A percentile compares a stretch with the other conserved stretches of the same genome.
Conservation (phyloP, 1,140 invertebrate genomes). For the Monomorium pharaonis region DNA sequence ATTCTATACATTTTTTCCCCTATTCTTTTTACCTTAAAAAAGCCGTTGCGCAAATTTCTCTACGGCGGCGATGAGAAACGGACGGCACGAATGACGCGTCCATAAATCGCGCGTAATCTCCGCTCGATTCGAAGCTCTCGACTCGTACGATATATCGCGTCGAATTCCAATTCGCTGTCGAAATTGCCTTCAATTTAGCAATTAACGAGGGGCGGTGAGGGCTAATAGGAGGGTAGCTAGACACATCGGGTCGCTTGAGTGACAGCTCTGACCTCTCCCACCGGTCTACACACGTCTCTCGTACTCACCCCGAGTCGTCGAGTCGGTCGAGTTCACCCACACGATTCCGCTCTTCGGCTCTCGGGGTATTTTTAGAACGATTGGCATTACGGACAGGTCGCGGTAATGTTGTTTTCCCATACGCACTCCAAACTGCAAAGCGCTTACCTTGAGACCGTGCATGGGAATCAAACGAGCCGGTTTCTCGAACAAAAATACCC, state of each 20-base stretch:
- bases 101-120: slow-evolving; percentile 80
- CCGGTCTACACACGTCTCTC: slow-evolving; percentile 68
- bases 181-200: slow-evolving; percentile 85
- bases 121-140: slow-evolving; percentile 64
- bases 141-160: slow-evolving; percentile 72
- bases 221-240: slow-evolving; percentile 84
- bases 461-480: slow-evolving; percentile 11
- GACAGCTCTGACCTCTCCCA: slow-evolving; percentile 84
- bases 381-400: slow-evolving; percentile 42
- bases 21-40: not conserved
- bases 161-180: slow-evolving; percentile 79
- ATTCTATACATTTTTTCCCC: not conserved
- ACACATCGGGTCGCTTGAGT: slow-evolving; percentile 81
- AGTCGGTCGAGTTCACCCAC: slow-evolving; percentile 73
- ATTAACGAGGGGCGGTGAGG: slow-evolving; percentile 81
- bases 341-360: slow-evolving; percentile 45
- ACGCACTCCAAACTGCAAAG: slow-evolving; percentile 28
- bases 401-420: slow-evolving; percentile 48
- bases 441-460: slow-evolving; percentile 13
- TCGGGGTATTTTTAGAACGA: slow-evolving; percentile 54
- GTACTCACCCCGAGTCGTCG: slow-evolving; percentile 71
- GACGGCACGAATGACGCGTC: slow-evolving; percentile 61
- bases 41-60: slow-evolving; percentile 43
- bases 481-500: not conserved
- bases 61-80: slow-evolving; percentile 37